Conservation (phyloP, 1,140 invertebrate species). For the Amyelois transitella region DNA sequence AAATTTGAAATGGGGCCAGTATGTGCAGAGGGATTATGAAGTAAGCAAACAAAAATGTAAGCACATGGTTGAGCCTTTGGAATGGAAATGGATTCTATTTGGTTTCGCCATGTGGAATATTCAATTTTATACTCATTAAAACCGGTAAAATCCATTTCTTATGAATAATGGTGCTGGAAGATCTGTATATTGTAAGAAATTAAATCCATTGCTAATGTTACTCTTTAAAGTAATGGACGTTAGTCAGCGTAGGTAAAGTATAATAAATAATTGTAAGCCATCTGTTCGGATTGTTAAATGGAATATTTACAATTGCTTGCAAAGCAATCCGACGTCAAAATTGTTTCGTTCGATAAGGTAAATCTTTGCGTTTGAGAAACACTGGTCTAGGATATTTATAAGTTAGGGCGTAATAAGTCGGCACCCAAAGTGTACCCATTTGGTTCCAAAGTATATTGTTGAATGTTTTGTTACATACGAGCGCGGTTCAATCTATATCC, state of each 20-base stretch:
- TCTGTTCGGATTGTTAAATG: slow-evolving; percentile 23
- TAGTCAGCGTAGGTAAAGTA: slow-evolving; percentile 26
- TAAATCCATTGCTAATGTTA: slow-evolving; percentile 16
- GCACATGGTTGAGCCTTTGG: neutral
- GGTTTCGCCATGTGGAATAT: slow-evolving; percentile 9
- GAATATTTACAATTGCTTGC: neutral
- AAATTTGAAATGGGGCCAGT: slow-evolving; percentile 51
- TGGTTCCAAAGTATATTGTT: slow-evolving; percentile 72
- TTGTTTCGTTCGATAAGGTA: neutral
- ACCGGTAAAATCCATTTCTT: slow-evolving; percentile 27
- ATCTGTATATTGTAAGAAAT: slow-evolving; percentile 50
- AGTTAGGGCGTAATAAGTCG: slow-evolving; percentile 67
- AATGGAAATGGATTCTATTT: slow-evolving; percentile 4
- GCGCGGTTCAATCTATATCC: slow-evolving; percentile 56
- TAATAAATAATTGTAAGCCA: slow-evolving; percentile 20
- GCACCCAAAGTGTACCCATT: slow-evolving; percentile 64
- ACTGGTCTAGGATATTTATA: slow-evolving; percentile 54
- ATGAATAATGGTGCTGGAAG: slow-evolving; percentile 62
- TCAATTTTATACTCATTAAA: slow-evolving; percentile 26
- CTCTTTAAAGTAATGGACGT: slow-evolving; percentile 18
- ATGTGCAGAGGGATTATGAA: slow-evolving; percentile 20
- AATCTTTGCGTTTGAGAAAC: slow-evolving; percentile 57
- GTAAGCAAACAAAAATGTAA: neutral
- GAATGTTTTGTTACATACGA: slow-evolving; percentile 67
- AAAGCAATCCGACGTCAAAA: neutral